Percentiles rank a stretch among this genome's conserved stretches.
Evolutionary conservation across 2,888 invertebrate genomes (phyloP).

Genomic region (Torymus tubicola): DNA sequence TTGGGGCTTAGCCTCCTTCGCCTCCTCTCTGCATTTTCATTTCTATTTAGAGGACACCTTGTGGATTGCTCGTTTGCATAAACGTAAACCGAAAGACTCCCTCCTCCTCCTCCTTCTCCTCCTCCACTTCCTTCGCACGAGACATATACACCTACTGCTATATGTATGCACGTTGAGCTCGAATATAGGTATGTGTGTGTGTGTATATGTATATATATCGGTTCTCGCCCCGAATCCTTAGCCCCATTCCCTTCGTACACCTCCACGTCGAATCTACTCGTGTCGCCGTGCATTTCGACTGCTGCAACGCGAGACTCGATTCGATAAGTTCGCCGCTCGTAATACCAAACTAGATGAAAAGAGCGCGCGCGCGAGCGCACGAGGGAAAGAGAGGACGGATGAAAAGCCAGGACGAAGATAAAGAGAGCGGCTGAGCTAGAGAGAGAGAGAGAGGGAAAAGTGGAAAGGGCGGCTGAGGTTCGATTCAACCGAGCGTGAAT

Average conservation of each 20-base stretch:
- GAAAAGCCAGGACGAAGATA: conserved; percentile 53
- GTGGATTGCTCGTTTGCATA: conserved; percentile 52
- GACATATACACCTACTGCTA: too few relatives aligned
- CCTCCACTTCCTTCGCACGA: neutral
- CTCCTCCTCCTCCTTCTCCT: neutral
- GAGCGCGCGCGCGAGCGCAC: conserved; percentile 20
- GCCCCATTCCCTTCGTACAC: neutral
- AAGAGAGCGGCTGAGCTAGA: conserved; percentile 3
- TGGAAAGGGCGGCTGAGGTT: conserved; percentile 30
- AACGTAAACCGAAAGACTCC: conserved; percentile 30
- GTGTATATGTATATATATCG: too few relatives aligned
- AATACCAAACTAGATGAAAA: conserved; percentile 58
- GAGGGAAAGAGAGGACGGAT: neutral
- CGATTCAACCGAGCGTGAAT: conserved; percentile 64
- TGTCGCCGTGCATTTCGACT: conserved; percentile 59
- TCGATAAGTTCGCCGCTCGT: conserved; percentile 60
- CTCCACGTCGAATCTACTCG: conserved; percentile 53
- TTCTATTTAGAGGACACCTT: conserved; percentile 30
- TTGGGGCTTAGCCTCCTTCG: too few relatives aligned
- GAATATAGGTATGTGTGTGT: too few relatives aligned
- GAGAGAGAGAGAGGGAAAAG: neutral
- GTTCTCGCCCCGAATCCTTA: neutral
- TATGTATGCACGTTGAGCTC: too few relatives aligned
- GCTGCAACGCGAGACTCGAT: conserved; percentile 59
- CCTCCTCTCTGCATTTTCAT: conserved; percentile 5